A percentile compares a stretch with the other conserved stretches of the same genome.
Conservation (phyloP, 2,797 vertebrate genomes). For the Taeniopygia guttata region DNA sequence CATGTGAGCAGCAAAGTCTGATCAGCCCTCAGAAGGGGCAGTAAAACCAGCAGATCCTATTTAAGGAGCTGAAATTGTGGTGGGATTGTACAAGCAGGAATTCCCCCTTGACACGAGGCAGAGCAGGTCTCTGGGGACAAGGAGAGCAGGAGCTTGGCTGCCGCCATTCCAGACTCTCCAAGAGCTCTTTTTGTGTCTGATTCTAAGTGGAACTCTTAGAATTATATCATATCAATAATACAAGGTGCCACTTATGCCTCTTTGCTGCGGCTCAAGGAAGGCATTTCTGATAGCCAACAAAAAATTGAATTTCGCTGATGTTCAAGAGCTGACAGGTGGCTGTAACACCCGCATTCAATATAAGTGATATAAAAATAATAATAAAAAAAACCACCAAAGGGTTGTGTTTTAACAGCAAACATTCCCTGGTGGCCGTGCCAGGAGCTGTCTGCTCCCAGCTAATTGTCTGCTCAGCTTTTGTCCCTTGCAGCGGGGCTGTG, state of each 20-base stretch:
- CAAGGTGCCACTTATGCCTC: not conserved
- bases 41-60: not conserved
- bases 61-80: not conserved
- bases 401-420: not conserved
- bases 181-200: not conserved
- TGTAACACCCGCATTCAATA: not conserved
- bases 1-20: not conserved
- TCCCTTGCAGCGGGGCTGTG: not conserved
- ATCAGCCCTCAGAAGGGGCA: no score
- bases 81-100: not conserved
- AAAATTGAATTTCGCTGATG: not conserved
- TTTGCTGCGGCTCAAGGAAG: not conserved
- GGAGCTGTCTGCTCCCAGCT: not conserved
- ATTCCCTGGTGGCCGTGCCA: not conserved
- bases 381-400: rapidly evolving
- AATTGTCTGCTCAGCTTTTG: not conserved
- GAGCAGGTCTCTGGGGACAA: not conserved
- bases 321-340: rapidly evolving
- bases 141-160: not conserved
- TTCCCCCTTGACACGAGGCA: not conserved
- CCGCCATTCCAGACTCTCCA: not conserved
- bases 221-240: rapidly evolving
- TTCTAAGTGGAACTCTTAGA: not conserved
- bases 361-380: rapidly evolving
- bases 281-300: rapidly evolving